Evolutionary conservation across 2,888 invertebrate species (phyloP).

Genomic region (Ephialtes manifestator): DNA sequence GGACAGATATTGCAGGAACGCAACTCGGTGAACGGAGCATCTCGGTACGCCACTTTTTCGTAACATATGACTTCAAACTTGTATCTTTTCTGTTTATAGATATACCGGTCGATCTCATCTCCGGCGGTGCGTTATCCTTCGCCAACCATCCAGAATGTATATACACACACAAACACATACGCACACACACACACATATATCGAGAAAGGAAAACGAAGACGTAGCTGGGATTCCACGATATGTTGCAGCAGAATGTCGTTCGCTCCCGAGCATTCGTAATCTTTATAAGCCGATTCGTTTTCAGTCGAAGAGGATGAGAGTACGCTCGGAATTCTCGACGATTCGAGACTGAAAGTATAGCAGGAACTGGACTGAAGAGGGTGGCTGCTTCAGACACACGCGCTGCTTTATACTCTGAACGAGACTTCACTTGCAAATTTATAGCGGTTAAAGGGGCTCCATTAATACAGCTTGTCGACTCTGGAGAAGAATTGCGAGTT

Average conservation of each 20-base stretch:
- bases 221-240: conserved; percentile 15
- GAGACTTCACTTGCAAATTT: conserved; percentile 31
- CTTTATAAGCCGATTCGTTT: conserved; percentile 51
- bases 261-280: conserved; percentile 39
- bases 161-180: too few species aligned
- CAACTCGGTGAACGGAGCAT: conserved; percentile 3
- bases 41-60: not conserved
- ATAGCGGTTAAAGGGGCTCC: conserved; percentile 32
- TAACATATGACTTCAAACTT: conserved; percentile 29
- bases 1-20: conserved; percentile 1
- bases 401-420: not conserved
- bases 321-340: not conserved
- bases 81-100: conserved; percentile 7
- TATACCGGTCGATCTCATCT: conserved; percentile 33
- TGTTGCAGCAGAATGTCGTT: conserved; percentile 26
- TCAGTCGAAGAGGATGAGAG: conserved; percentile 24
- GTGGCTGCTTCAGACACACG: not conserved
- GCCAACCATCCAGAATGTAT: conserved; percentile 16
- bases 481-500: not conserved
- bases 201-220: conserved; percentile 40
- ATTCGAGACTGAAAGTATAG: conserved; percentile 21
- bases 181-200: not conserved
- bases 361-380: conserved; percentile 5
- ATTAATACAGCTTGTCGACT: conserved; percentile 32
- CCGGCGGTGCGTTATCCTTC: conserved; percentile 3